Base-by-base conservation (phyloP, 2,888 invertebrate genomes). In the Brachyptera putata region DNA sequence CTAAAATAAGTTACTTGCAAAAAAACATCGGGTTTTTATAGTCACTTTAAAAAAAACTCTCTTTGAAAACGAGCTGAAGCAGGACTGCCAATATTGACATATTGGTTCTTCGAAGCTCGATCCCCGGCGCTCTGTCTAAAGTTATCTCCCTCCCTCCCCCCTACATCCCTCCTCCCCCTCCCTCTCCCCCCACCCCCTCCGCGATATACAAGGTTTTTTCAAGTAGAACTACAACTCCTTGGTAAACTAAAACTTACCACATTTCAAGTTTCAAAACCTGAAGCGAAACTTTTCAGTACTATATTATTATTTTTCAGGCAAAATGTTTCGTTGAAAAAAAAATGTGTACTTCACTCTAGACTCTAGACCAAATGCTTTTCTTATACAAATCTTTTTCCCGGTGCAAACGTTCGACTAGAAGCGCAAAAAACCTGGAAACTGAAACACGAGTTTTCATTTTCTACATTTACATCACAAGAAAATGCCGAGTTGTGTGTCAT, bases 61-160 rank as follows among this genome's bases (percentile, higher is more conserved):
- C n/a, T n/a, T n/a, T n/a, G n/a, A n/a, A n/a, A n/a, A n/a, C n/a
- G n/a, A n/a, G n/a, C n/a, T n/a, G n/a, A n/a, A n/a, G n/a, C n/a
- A n/a, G n/a, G n/a, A 24, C 24, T 46, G 46, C 46, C 46, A 22
- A 46, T 46, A 46, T 46, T 46, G 46, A 46, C 46, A 24, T 46
- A 46, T 46, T 46, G 46, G 46, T 24, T 46, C 46, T 24, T 46
- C 46, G 46, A 24, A n/a, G n/a, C n/a, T n/a, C n/a, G n/a, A n/a
- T n/a, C n/a, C n/a, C n/a, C n/a, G n/a, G n/a, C n/a, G n/a, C n/a
- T n/a, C n/a, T n/a, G n/a, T n/a, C n/a, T n/a, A n/a, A n/a, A n/a
- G n/a, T n/a, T n/a, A n/a, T n/a, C n/a, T n/a, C n/a, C n/a, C n/a
- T n/a, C n/a, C n/a, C n/a, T n/a, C n/a, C n/a, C n/a, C n/a, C n/a